These are phyloP conservation scores for Caenorhabditis parvicauda DNA, from an alignment of 2,888 invertebrate genomes.

Conservation along the genomic window DNA sequence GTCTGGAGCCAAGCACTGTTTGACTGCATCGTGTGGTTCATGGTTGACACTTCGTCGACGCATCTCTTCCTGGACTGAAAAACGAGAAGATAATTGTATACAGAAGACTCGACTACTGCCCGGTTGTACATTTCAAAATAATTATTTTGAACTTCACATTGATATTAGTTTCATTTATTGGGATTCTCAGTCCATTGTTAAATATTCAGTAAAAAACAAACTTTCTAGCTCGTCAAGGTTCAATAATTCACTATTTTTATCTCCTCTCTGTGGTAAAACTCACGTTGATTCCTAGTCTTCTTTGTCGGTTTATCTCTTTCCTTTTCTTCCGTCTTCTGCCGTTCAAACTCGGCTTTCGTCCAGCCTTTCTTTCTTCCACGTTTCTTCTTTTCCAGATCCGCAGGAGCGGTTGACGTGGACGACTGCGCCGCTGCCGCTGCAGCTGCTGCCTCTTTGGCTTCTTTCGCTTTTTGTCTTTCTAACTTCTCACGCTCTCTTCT, in stretches of 20 bases:
- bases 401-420: neutral
- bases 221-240: no score
- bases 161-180: no score
- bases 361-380: constrained; percentile 33
- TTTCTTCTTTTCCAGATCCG: constrained; percentile 22
- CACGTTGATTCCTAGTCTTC: constrained; percentile 9
- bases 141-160: no score
- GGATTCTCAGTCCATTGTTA: no score
- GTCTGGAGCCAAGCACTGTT: constrained; percentile 88
- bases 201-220: no score
- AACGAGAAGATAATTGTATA: no score
- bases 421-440: neutral
- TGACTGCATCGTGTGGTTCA: constrained; percentile 63
- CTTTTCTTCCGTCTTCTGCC: constrained; percentile 1
- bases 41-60: no score
- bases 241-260: no score
- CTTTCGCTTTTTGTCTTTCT: constrained; percentile 6
- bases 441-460: constrained; percentile 1
- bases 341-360: constrained; percentile 1
- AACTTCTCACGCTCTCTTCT: constrained; percentile 6
- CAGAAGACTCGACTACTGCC: no score
- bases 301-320: constrained; percentile 7
- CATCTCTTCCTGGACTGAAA: no score
- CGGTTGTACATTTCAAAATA: no score
- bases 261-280: no score